Evolutionary conservation across 2,113 vertebrate species (phyloP).

Genomic region (Nerophis ophidion): DNA sequence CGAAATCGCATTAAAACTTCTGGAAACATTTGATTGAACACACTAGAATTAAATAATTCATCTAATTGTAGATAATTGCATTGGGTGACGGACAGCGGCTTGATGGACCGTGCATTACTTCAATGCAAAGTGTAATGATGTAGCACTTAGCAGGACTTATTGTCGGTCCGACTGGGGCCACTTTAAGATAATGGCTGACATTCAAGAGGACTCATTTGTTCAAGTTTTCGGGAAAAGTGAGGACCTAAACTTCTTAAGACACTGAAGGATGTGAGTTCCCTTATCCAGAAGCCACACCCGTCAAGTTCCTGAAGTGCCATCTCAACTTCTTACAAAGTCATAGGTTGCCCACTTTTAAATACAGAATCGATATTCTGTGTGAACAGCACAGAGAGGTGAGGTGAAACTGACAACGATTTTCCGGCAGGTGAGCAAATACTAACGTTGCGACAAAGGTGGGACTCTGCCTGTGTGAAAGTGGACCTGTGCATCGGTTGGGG

Average conservation of each 20-base stretch:
- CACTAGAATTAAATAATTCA: background rate
- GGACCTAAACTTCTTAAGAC: background rate
- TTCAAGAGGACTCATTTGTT: background rate
- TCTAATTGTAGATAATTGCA: background rate
- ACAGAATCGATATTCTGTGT: too few relatives aligned
- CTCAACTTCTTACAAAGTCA: too few relatives aligned
- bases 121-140: background rate
- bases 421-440: too few relatives aligned
- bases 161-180: background rate
- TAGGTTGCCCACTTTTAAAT: too few relatives aligned
- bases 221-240: background rate
- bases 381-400: too few relatives aligned
- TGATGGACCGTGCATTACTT: background rate
- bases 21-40: slow-evolving; percentile 4
- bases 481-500: too few relatives aligned
- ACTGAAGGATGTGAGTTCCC: too few relatives aligned
- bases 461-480: too few relatives aligned
- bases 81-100: background rate
- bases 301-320: too few relatives aligned
- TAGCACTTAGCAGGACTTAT: background rate
- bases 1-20: slow-evolving; percentile 2
- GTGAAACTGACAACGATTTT: too few relatives aligned
- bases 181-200: background rate
- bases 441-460: too few relatives aligned
- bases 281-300: too few relatives aligned